These are phyloP conservation scores for Eublepharis macularius DNA, from an alignment of 2,113 vertebrate genomes.

Conservation along the genomic window DNA sequence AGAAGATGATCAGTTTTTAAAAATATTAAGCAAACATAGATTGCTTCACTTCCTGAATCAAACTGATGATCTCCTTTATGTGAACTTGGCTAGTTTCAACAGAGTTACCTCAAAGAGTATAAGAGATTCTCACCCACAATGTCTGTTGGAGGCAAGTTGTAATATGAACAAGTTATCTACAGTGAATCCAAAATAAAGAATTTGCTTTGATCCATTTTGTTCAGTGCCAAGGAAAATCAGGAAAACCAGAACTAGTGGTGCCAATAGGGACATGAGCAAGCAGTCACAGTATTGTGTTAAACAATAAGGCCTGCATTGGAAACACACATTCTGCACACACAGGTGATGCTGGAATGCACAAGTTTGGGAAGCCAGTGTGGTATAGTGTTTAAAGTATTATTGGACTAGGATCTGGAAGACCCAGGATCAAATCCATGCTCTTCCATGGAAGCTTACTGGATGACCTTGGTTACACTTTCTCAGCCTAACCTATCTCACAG, in stretches of 20 bases:
- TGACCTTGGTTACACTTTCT: too few relatives aligned
- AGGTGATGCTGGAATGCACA: too few relatives aligned
- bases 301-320: too few relatives aligned
- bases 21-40: background rate
- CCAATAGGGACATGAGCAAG: background rate
- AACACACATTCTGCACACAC: too few relatives aligned
- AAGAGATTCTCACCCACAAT: background rate
- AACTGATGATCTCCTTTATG: background rate
- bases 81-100: background rate
- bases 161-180: constrained; percentile 16
- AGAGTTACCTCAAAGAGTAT: background rate
- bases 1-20: background rate
- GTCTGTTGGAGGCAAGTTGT: constrained; percentile 1
- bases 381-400: too few relatives aligned
- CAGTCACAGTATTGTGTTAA: background rate
- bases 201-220: background rate
- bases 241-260: constrained; percentile 12
- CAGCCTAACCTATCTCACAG: too few relatives aligned
- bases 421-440: too few relatives aligned
- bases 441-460: too few relatives aligned
- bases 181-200: background rate
- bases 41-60: background rate
- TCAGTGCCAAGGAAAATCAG: background rate
- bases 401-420: too few relatives aligned
- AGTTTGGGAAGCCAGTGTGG: too few relatives aligned